Percentiles rank a stretch among this genome's conserved stretches.
phyloP scores from a whole-genome alignment of 2,888 invertebrate genomes.

The Drosophila meridiana region DNA sequence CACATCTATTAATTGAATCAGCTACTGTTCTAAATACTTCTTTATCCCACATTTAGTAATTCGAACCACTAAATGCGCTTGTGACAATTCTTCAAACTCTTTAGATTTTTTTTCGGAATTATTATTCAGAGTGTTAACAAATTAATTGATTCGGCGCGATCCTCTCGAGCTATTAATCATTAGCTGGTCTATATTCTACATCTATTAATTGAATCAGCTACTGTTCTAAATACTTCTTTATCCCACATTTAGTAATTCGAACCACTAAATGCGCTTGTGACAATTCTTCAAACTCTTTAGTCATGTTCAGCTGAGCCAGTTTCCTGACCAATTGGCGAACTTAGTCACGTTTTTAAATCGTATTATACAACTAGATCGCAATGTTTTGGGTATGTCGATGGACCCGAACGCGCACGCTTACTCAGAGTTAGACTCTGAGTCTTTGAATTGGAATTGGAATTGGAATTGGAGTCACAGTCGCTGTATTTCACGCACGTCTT shows the following conservation, averaged over 20 bases:
- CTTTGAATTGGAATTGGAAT: neutral
- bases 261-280: neutral
- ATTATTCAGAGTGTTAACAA: too few relatives aligned
- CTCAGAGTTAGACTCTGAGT: neutral
- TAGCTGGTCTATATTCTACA: neutral
- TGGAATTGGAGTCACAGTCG: neutral
- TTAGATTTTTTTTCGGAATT: too few relatives aligned
- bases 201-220: neutral
- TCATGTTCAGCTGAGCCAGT: neutral
- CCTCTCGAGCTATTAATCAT: neutral
- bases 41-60: neutral
- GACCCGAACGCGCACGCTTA: neutral
- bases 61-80: neutral
- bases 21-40: neutral
- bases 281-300: neutral
- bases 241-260: neutral
- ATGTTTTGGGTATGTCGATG: slow-evolving; percentile 36
- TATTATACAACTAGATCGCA: slow-evolving; percentile 49
- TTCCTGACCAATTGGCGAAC: slow-evolving; percentile 6
- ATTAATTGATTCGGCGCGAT: neutral
- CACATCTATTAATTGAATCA: neutral
- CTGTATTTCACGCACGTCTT: slow-evolving; percentile 65
- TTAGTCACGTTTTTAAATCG: slow-evolving; percentile 38
- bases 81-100: neutral
- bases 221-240: neutral